These are phyloP conservation scores for Amphiduros pacificus DNA, from an alignment of 2,888 invertebrate species.

Conservation along the genomic window DNA sequence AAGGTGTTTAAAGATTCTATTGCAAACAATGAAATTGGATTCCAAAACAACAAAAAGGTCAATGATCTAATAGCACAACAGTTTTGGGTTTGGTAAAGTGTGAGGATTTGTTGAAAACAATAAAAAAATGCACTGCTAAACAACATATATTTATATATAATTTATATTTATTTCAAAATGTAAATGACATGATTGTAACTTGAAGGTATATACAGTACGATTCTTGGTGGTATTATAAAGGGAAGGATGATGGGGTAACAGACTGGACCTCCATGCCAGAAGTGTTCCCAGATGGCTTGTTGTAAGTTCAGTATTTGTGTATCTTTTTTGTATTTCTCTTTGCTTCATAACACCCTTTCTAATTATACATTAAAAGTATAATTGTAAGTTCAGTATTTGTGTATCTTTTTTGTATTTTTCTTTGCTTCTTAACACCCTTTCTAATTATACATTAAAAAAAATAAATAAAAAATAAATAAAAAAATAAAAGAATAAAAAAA, in stretches of 20 bases:
- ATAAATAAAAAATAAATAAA: no score
- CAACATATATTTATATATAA: no score
- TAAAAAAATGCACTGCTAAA: no score
- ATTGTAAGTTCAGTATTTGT: constrained; percentile 29
- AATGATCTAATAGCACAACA: no score
- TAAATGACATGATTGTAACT: background rate
- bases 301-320: constrained; percentile 30
- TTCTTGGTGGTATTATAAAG: constrained; percentile 40
- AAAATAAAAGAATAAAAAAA: no score
- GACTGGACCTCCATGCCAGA: constrained; percentile 31
- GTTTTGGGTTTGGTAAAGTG: no score
- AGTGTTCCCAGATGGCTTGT: constrained; percentile 34
- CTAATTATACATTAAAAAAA: background rate
- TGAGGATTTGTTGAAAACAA: no score
- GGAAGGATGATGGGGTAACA: constrained; percentile 30
- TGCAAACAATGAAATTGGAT: no score
- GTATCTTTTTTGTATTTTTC: background rate
- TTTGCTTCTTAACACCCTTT: background rate
- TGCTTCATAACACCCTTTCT: background rate
- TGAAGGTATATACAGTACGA: constrained; percentile 38
- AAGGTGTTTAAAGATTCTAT: no score
- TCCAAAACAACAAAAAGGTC: no score
- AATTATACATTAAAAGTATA: background rate
- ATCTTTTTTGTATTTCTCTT: background rate
- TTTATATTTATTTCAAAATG: background rate